Evolutionary conservation across 2,113 vertebrate genomes (phyloP).

Genomic region (Halichoerus grypus): DNA sequence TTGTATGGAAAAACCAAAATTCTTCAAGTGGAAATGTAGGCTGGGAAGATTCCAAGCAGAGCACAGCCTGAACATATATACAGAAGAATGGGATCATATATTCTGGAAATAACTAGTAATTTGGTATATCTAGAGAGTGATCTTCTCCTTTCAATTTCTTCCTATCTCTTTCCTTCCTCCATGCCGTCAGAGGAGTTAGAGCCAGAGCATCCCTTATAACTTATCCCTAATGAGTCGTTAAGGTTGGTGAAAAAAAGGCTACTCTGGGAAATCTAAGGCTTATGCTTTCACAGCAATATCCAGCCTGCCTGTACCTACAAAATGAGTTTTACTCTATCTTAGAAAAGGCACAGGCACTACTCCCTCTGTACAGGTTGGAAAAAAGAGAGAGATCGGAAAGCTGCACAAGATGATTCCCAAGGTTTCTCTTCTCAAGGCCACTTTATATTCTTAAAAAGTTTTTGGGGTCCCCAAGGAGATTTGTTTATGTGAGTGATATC

Average conservation of each 20-base stretch:
- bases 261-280: neutral
- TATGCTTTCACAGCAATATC: neutral
- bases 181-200: fast-evolving
- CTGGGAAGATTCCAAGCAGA: no score
- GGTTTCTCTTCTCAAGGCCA: neutral
- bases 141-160: neutral
- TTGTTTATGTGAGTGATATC: neutral
- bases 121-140: fast-evolving
- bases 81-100: neutral
- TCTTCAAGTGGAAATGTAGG: neutral
- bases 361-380: fast-evolving
- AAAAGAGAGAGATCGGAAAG: neutral
- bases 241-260: neutral
- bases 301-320: neutral
- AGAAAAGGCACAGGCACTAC: neutral
- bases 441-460: neutral
- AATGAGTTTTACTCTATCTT: neutral
- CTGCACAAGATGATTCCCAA: neutral
- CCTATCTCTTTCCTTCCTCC: no score
- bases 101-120: neutral
- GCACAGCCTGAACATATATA: fast-evolving
- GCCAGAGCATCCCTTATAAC: no score
- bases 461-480: neutral
- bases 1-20: neutral
- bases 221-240: no score